These are phyloP conservation scores for Drosophila takahashii DNA, from an alignment of 1,140 invertebrate genomes.

Conservation along the genomic window DNA sequence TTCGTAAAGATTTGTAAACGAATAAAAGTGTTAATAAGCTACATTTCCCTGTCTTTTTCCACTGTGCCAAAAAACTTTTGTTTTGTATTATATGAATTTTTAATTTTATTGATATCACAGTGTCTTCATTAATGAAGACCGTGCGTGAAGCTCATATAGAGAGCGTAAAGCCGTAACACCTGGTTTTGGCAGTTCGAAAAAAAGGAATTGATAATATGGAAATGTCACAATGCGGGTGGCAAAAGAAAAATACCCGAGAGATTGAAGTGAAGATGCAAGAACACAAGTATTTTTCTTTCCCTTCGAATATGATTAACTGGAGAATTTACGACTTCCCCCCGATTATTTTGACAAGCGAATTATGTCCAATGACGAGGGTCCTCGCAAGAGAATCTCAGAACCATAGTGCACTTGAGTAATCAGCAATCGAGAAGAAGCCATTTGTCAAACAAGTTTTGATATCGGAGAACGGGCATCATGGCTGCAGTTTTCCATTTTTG, in stretches of 20 bases:
- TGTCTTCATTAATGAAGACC: slow-evolving; percentile 59
- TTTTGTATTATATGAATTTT: slow-evolving; percentile 24
- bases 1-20: too few relatives aligned
- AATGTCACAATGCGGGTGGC: slow-evolving; percentile 9
- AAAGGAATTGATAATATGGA: slow-evolving; percentile 8
- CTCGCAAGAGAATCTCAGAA: slow-evolving; percentile 18
- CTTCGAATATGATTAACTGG: slow-evolving; percentile 39
- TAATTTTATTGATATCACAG: slow-evolving; percentile 40
- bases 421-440: slow-evolving; percentile 49
- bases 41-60: too few relatives aligned
- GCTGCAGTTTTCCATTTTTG: slow-evolving; percentile 52
- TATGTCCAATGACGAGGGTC: slow-evolving; percentile 55
- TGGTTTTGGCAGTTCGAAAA: slow-evolving; percentile 18
- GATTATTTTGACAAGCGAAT: slow-evolving; percentile 71
- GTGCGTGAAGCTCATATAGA: slow-evolving; percentile 30
- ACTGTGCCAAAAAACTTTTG: slow-evolving; percentile 23
- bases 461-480: slow-evolving; percentile 42
- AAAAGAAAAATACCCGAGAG: not conserved
- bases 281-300: slow-evolving; percentile 14
- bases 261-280: slow-evolving; percentile 4
- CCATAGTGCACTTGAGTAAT: slow-evolving; percentile 53
- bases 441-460: slow-evolving; percentile 53
- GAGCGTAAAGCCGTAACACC: slow-evolving; percentile 39
- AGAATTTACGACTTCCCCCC: slow-evolving; percentile 71
- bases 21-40: too few relatives aligned